Percentiles rank a stretch among this genome's conserved stretches.
Evolutionary conservation across 1,140 invertebrate species (phyloP).

Genomic region (Trichonephila clavata): DNA sequence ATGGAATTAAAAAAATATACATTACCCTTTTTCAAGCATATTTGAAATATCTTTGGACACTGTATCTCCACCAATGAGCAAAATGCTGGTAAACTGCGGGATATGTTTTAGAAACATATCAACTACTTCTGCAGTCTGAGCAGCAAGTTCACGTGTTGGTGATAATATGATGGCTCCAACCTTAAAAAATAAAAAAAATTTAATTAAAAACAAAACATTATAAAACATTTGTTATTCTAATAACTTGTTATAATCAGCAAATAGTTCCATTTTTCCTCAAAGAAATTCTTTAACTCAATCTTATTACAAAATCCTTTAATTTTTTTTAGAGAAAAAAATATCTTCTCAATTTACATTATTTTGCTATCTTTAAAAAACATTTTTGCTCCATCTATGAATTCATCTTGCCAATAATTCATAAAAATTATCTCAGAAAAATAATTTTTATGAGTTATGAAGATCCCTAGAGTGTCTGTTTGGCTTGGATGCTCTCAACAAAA

Average conservation of each 20-base stretch:
- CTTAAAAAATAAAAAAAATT: slow-evolving; percentile 82
- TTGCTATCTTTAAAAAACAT: too few species aligned
- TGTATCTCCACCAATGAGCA: slow-evolving; percentile 92
- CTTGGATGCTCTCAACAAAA: too few species aligned
- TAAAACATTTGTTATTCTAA: too few species aligned
- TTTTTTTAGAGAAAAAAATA: too few species aligned
- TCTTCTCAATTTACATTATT: too few species aligned
- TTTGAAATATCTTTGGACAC: slow-evolving; percentile 86
- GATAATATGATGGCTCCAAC: slow-evolving; percentile 94
- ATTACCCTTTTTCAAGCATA: slow-evolving; percentile 85
- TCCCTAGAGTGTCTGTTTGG: too few species aligned
- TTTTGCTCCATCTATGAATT: too few species aligned
- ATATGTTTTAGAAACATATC: slow-evolving; percentile 84
- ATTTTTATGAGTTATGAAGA: too few species aligned
- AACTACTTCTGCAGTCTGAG: slow-evolving; percentile 92
- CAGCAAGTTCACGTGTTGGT: slow-evolving; percentile 95
- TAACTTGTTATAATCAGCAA: too few species aligned
- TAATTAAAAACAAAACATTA: neutral
- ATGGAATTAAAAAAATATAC: neutral
- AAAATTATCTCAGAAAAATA: too few species aligned
- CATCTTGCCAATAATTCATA: too few species aligned
- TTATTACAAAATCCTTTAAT: slow-evolving; percentile 78
- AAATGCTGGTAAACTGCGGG: slow-evolving; percentile 80
- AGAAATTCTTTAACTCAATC: neutral
- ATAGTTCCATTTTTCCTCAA: too few species aligned